phyloP scores from a whole-genome alignment of 2,113 vertebrate species.

The Fulica atra region DNA sequence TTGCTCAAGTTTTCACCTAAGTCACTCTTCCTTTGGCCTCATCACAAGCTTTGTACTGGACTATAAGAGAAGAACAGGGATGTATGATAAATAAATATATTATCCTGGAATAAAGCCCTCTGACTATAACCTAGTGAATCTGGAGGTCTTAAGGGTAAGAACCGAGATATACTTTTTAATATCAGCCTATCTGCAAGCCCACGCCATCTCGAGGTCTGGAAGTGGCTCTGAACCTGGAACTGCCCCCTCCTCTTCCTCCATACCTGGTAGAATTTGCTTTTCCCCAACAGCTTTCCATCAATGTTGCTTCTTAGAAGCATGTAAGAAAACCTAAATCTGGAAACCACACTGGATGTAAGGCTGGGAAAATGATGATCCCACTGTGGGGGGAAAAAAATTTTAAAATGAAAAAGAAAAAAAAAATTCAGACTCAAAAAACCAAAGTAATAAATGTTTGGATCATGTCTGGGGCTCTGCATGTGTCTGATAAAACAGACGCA shows the following conservation, averaged over 20 bases:
- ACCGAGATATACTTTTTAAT: not conserved
- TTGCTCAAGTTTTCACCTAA: not conserved
- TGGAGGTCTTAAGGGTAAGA: not conserved
- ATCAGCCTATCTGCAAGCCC: not conserved
- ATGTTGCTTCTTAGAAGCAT: not conserved
- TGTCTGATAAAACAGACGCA: slow-evolving; percentile 30
- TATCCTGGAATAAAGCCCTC: not conserved
- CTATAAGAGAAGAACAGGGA: not conserved
- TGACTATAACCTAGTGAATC: not conserved
- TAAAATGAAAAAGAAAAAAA: not conserved
- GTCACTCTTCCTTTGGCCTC: not conserved
- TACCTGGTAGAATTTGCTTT: not conserved
- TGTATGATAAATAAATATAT: not conserved
- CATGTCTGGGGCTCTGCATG: not conserved
- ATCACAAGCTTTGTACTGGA: not conserved
- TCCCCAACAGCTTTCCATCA: not conserved
- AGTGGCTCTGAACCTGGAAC: not conserved
- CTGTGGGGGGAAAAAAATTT: not conserved
- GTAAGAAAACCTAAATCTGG: not conserved
- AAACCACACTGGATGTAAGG: not conserved
- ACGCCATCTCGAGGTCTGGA: not conserved
- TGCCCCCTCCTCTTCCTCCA: not conserved
- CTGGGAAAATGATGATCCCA: slow-evolving; percentile 2
- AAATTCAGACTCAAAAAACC: not conserved
- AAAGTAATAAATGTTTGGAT: slow-evolving; percentile 5